Conservation (phyloP, 2,797 vertebrate genomes). For the Taenioides sp. region DNA sequence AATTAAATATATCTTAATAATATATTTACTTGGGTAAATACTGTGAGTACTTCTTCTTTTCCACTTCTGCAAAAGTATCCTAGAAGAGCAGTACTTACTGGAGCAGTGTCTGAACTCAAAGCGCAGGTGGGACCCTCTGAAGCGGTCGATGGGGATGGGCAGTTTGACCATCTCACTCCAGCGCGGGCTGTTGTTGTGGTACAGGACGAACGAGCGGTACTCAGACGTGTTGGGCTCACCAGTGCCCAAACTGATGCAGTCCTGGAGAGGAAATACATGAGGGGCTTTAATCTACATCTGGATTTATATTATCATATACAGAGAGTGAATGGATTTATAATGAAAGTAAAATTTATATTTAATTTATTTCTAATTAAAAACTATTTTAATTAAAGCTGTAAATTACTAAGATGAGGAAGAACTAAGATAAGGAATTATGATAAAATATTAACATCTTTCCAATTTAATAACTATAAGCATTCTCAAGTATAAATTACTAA, state of each 20-base stretch:
- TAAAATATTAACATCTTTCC: not conserved
- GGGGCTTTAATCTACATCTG: not conserved
- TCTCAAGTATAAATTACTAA: not conserved
- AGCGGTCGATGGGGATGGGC: conserved; percentile 96
- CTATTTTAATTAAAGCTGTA: not conserved
- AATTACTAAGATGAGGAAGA: not conserved
- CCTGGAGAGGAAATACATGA: conserved; percentile 72
- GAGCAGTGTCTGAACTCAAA: conserved; percentile 99
- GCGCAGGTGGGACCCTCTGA: conserved; percentile 96
- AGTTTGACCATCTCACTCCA: conserved; percentile 98
- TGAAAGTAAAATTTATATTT: not conserved
- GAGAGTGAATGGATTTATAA: not conserved
- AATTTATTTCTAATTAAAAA: too few relatives aligned
- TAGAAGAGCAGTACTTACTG: conserved; percentile 82
- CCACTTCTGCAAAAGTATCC: not conserved
- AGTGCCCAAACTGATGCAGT: conserved; percentile 95
- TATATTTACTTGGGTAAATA: too few relatives aligned
- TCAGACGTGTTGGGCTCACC: conserved; percentile 90
- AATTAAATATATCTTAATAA: too few relatives aligned
- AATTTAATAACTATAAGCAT: not conserved
- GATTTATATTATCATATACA: too few relatives aligned
- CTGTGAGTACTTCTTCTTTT: too few relatives aligned
- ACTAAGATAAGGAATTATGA: not conserved
- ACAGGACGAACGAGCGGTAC: conserved; percentile 96
- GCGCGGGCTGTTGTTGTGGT: conserved; percentile 97